Evolutionary conservation across 1,140 invertebrate genomes (phyloP).

Genomic region (Neocloeon triangulifer): DNA sequence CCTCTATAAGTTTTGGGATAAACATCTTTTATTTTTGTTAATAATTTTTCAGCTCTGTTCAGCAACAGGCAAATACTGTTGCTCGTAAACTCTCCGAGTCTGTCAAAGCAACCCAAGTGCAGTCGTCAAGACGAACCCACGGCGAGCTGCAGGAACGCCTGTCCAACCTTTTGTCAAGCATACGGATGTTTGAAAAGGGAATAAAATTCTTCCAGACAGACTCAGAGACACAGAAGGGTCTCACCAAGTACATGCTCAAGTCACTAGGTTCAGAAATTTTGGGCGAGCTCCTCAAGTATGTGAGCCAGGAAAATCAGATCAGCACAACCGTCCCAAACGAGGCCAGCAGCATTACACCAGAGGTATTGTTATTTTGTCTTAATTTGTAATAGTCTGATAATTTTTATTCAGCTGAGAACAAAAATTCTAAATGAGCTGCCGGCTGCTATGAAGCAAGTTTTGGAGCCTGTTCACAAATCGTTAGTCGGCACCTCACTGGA

Average conservation of each 20-base stretch:
- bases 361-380: constrained; percentile 27
- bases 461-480: constrained; percentile 35
- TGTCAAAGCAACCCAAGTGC: constrained; percentile 36
- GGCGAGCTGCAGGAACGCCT: constrained; percentile 61
- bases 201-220: constrained; percentile 38
- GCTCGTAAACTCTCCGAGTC: constrained; percentile 47
- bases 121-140: constrained; percentile 47
- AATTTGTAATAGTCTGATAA: constrained; percentile 2
- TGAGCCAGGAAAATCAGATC: constrained; percentile 20
- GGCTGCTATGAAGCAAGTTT: constrained; percentile 33
- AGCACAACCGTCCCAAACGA: constrained; percentile 25
- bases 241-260: constrained; percentile 64
- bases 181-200: constrained; percentile 68
- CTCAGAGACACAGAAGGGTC: constrained; percentile 35
- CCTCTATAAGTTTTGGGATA: too few relatives aligned
- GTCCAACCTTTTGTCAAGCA: constrained; percentile 47
- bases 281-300: constrained; percentile 38
- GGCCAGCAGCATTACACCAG: constrained; percentile 37
- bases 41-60: background rate
- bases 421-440: constrained; percentile 25
- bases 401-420: constrained; percentile 18
- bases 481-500: constrained; percentile 35
- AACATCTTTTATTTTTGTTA: too few relatives aligned
- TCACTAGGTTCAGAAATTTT: constrained; percentile 59
- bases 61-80: constrained; percentile 27